A percentile compares a stretch with the other conserved stretches of the same genome.
These are phyloP conservation scores for Manacus vitellinus DNA, from an alignment of 2,113 vertebrate species.

Conservation along the genomic window DNA sequence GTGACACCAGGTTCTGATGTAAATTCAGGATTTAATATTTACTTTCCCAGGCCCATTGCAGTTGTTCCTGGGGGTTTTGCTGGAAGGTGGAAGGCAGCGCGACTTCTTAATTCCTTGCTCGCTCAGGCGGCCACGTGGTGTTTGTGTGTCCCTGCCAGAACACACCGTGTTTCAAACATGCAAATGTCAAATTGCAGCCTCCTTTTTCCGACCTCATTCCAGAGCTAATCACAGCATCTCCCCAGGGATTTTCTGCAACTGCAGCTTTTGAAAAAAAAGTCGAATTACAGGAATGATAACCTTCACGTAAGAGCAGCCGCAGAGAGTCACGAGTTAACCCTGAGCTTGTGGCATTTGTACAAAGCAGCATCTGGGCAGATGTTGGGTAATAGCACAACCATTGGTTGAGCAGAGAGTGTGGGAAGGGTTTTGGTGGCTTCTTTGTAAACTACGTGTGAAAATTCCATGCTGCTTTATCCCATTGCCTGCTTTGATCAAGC, in stretches of 20 bases:
- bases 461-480: neutral
- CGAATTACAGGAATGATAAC: neutral
- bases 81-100: neutral
- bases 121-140: fast-evolving
- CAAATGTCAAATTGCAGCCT: neutral
- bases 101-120: neutral
- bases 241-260: neutral
- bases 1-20: neutral
- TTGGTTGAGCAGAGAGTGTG: neutral
- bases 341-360: neutral
- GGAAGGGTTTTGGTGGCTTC: neutral
- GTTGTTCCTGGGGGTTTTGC: neutral
- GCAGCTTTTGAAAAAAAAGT: neutral
- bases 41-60: neutral
- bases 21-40: neutral
- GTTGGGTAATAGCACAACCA: neutral
- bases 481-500: neutral
- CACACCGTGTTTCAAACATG: fast-evolving
- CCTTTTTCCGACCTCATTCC: neutral
- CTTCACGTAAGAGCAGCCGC: neutral
- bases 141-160: neutral
- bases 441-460: neutral
- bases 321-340: neutral
- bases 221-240: neutral
- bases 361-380: neutral